Percentiles rank a stretch among this genome's conserved stretches.
Conservation (phyloP, 2,797 vertebrate species). For the Strix occidentalis region DNA sequence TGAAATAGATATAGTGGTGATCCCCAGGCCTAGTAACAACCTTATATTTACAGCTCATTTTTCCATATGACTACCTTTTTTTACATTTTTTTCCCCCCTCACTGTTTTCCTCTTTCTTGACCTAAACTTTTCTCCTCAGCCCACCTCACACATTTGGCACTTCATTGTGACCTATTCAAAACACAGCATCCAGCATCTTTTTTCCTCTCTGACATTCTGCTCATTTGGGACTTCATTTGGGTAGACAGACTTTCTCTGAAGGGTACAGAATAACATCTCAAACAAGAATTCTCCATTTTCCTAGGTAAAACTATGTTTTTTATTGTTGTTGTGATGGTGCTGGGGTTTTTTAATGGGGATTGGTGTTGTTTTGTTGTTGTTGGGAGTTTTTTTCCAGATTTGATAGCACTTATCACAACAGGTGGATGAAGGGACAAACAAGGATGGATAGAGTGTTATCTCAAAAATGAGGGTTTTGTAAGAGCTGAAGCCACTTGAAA, state of each 20-base stretch:
- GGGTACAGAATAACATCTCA: neutral
- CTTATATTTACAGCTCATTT: neutral
- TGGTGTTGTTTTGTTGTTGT: neutral
- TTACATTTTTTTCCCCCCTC: rapidly evolving
- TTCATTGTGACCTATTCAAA: neutral
- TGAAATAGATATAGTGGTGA: neutral
- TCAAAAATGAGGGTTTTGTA: neutral
- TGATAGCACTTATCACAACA: neutral
- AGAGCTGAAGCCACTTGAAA: neutral
- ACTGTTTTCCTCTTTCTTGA: neutral
- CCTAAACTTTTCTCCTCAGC: rapidly evolving
- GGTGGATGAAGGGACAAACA: neutral
- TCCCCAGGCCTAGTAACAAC: neutral
- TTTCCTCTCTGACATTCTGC: neutral
- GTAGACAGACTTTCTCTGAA: neutral
- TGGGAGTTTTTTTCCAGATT: neutral
- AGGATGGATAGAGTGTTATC: neutral
- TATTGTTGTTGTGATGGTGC: neutral
- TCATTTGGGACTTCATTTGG: neutral
- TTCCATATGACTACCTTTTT: neutral
- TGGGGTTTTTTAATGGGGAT: neutral
- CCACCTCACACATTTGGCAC: neutral
- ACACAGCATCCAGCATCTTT: neutral
- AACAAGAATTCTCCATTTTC: neutral
- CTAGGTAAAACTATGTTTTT: rapidly evolving